These are phyloP conservation scores for Eurytoma adleriae DNA, from an alignment of 2,888 invertebrate species.

Conservation along the genomic window DNA sequence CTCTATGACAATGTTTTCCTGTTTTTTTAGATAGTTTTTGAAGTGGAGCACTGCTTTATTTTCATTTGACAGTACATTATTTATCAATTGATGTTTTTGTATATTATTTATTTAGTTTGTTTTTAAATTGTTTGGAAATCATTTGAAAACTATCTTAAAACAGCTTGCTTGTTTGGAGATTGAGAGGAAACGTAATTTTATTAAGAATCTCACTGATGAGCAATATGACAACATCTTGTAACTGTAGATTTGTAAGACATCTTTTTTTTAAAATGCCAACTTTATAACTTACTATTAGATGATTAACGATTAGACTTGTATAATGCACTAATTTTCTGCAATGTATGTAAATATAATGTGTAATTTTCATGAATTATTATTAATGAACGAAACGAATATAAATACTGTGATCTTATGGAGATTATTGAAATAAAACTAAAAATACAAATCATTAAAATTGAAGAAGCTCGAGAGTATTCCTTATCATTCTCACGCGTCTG, in stretches of 20 bases:
- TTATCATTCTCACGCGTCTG: neutral
- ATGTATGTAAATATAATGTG: constrained; percentile 20
- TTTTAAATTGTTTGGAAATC: neutral
- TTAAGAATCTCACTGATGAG: constrained; percentile 19
- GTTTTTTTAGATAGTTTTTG: neutral
- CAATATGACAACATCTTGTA: neutral
- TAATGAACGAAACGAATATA: constrained; percentile 4
- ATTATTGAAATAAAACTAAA: constrained; percentile 44
- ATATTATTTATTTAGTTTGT: too few species aligned
- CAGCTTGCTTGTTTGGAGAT: neutral
- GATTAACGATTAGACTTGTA: too few species aligned
- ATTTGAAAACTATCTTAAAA: constrained; percentile 5
- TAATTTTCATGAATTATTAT: neutral
- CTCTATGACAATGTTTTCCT: neutral
- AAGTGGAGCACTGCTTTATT: too few species aligned
- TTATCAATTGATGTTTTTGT: too few species aligned
- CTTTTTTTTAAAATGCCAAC: neutral
- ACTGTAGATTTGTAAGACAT: constrained; percentile 4
- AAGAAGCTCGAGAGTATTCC: neutral
- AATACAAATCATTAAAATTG: neutral
- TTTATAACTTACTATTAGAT: neutral
- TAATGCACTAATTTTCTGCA: neutral
- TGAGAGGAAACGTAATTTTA: too few species aligned
- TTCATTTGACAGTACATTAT: too few species aligned
- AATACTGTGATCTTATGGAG: constrained; percentile 53